Percentiles rank a stretch among this genome's conserved stretches.
These are phyloP conservation scores for Percopsis omiscomaycus DNA, from an alignment of 2,797 vertebrate genomes.

Conservation along the genomic window DNA sequence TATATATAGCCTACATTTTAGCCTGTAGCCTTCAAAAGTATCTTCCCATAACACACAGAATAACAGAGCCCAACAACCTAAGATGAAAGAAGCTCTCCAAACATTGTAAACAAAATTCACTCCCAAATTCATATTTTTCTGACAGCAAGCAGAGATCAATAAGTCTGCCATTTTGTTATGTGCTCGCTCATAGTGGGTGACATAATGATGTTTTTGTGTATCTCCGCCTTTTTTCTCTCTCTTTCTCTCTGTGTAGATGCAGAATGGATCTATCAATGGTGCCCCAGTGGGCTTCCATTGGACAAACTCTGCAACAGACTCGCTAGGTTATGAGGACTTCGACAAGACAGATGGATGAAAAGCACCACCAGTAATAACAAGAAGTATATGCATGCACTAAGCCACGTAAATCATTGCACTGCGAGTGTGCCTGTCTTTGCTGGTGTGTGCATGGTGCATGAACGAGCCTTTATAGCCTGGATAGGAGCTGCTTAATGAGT, in stretches of 20 bases:
- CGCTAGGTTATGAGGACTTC: constrained; percentile 40
- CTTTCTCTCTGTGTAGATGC: constrained; percentile 34
- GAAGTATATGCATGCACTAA: no score
- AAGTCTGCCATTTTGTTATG: constrained; percentile 7
- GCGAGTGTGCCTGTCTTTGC: no score
- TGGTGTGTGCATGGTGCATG: no score
- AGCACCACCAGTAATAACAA: constrained; percentile 12
- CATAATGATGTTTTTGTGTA: constrained; percentile 23
- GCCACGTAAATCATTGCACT: no score
- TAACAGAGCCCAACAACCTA: no score
- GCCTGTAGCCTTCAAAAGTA: no score
- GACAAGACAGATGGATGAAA: constrained; percentile 26
- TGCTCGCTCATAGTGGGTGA: constrained; percentile 13
- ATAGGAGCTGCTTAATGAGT: no score
- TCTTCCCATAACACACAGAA: background rate
- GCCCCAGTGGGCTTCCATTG: constrained; percentile 44
- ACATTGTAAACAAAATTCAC: background rate
- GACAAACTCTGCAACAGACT: constrained; percentile 71
- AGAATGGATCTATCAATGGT: constrained; percentile 56
- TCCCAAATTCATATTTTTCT: constrained; percentile 5
- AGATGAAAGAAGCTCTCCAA: background rate
- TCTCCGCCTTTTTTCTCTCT: constrained; percentile 34
- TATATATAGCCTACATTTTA: no score
- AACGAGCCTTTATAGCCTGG: no score
- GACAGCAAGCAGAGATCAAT: constrained; percentile 19